phyloP scores from a whole-genome alignment of 2,888 invertebrate genomes.

The Drosophila demipolita region DNA sequence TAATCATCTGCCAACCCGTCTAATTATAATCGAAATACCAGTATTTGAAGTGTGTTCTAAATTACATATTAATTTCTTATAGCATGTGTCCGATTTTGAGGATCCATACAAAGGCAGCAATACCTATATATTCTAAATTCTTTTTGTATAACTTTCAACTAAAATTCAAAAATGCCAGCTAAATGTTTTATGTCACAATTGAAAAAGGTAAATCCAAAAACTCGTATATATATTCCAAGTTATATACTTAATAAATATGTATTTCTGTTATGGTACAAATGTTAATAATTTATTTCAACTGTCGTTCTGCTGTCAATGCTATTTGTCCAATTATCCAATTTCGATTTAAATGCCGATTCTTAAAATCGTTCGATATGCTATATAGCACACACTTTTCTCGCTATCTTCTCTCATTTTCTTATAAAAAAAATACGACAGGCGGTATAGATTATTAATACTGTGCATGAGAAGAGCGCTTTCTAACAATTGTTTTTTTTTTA shows the following conservation, averaged over 20 bases:
- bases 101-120: conserved; percentile 90
- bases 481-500: conserved; percentile 42
- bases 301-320: conserved; percentile 58
- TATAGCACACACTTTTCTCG: conserved; percentile 55
- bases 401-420: conserved; percentile 35
- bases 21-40: conserved; percentile 7
- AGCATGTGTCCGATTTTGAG: conserved; percentile 90
- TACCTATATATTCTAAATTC: conserved; percentile 93
- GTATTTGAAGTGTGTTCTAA: conserved; percentile 57
- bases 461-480: conserved; percentile 46
- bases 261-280: conserved; percentile 44
- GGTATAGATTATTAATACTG: conserved; percentile 79
- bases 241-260: conserved; percentile 32
- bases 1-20: conserved; percentile 14
- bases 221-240: conserved; percentile 23
- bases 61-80: conserved; percentile 84
- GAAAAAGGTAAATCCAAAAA: conserved; percentile 67
- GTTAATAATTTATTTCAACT: conserved; percentile 70
- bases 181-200: conserved; percentile 70
- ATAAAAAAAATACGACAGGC: conserved; percentile 70
- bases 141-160: conserved; percentile 67
- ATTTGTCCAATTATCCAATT: conserved; percentile 1
- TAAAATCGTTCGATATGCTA: conserved; percentile 65
- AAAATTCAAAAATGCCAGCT: conserved; percentile 57
- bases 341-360: conserved; percentile 37